Base-by-base conservation (phyloP, 2,113 vertebrate genomes). In the Emydura subglobosa region DNA sequence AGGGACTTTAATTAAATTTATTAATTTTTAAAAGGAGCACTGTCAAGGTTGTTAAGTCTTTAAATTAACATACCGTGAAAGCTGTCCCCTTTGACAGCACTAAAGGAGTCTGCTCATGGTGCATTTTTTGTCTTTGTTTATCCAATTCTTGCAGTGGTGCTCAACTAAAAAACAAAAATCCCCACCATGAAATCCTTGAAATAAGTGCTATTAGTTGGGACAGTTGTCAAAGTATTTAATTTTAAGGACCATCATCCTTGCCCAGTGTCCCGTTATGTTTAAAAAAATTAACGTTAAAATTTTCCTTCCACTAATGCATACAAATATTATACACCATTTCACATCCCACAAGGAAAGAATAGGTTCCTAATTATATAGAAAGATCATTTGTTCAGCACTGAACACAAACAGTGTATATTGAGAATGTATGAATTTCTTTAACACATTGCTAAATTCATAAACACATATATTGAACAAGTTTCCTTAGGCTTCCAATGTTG, bases 131-230 rank as follows among this genome's bases (percentile, higher is more conserved):
- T 82, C 85, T 90, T 91, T 92, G 80, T 54, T 95, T 90, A 91
- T 92, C 57, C 78, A 88, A 81, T 94, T 96, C 76, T 83, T 86
- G 83, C n/a, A 93, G 68, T 44, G 83, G 49, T 79, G 86, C 54
- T 92, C 85, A 92, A 92, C 39, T 79, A 9, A 90, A 94, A 97
- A 92, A 27, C 31, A 94, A 85, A 96, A 94, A 55, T 8, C 17
- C 12, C 90, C 82, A 93, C 42, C 57, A 90, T 4, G 3, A 89
- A 96, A 95, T 86, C 55, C 29, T 68, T 91, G 79, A 91, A 93
- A 0, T 87, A 90, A 89, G 78, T 90, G 59, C 87, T 82, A 85
- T 83, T 91, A 93, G 93, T 27, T 92, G 78, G 44, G 54, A 93
- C 84, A 95, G 57, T 1, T 94, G 61, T 83, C 54, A 65, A 94